Evolutionary conservation across 2,113 vertebrate species (phyloP).

Genomic region (Plecturocebus donacophilus): DNA sequence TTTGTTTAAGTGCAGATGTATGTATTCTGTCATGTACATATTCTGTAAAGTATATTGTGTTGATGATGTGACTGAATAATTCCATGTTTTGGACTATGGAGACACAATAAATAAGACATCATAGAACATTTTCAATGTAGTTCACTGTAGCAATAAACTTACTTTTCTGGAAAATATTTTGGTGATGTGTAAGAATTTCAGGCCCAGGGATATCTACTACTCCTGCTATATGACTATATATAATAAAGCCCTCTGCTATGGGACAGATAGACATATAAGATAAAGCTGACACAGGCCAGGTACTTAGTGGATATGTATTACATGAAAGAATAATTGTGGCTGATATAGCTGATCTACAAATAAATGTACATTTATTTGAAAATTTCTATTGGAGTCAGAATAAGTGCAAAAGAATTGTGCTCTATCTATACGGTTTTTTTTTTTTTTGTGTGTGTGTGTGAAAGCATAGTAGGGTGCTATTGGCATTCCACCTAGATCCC

Average conservation of each 20-base stretch:
- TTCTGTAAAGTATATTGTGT: not conserved
- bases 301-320: not conserved
- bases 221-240: not conserved
- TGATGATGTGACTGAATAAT: not conserved
- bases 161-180: constrained; percentile 28
- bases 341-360: not conserved
- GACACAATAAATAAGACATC: not conserved
- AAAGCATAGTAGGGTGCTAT: not conserved
- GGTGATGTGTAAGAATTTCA: not conserved
- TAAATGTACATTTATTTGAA: not conserved
- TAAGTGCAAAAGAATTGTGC: not conserved
- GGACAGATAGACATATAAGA: not conserved
- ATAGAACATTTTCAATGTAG: not conserved
- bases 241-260: not conserved
- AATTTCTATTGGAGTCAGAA: not conserved
- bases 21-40: not conserved
- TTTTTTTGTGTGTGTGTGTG: too few relatives aligned
- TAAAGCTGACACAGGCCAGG: not conserved
- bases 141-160: not conserved
- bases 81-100: not conserved
- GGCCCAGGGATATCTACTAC: not conserved
- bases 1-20: not conserved
- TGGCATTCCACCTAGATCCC: not conserved
- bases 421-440: not conserved
- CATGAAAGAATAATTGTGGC: not conserved